Evolutionary conservation across 2,888 invertebrate species (phyloP).

Genomic region (Orthosia incerta): DNA sequence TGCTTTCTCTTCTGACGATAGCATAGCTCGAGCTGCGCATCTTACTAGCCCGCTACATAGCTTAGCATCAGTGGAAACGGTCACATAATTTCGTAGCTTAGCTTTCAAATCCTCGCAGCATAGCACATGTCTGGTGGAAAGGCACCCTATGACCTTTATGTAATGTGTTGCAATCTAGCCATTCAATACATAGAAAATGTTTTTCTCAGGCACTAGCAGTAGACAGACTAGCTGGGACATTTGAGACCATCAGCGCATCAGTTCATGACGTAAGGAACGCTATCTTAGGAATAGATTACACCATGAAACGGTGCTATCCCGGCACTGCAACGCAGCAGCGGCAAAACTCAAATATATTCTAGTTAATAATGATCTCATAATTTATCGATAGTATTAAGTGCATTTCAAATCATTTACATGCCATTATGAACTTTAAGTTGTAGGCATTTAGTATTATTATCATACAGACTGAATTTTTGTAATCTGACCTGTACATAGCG

Average conservation of each 20-base stretch:
- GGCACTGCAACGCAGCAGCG: constrained; percentile 73
- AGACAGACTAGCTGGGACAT: constrained; percentile 81
- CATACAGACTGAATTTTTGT: constrained; percentile 43
- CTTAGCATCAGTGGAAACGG: too few relatives aligned
- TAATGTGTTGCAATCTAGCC: background rate
- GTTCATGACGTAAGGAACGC: constrained; percentile 84
- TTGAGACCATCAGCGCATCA: constrained; percentile 80
- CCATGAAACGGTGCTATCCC: constrained; percentile 83
- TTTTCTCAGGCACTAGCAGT: constrained; percentile 81
- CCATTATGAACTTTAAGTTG: constrained; percentile 53
- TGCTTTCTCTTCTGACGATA: too few relatives aligned
- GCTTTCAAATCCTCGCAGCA: too few relatives aligned
- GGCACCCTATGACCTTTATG: too few relatives aligned
- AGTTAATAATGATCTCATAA: constrained; percentile 66
- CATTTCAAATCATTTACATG: constrained; percentile 30
- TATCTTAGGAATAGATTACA: constrained; percentile 84
- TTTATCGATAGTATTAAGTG: constrained; percentile 26
- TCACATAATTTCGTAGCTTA: too few relatives aligned
- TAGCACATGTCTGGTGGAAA: too few relatives aligned
- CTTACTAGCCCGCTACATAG: too few relatives aligned
- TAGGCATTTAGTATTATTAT: constrained; percentile 36
- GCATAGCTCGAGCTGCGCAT: too few relatives aligned
- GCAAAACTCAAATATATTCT: constrained; percentile 75
- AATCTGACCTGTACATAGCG: constrained; percentile 42
- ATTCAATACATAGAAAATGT: background rate